Percentiles rank a stretch among this genome's conserved stretches.
Evolutionary conservation across 2,797 vertebrate species (phyloP).

Genomic region (Sciurus carolinensis): DNA sequence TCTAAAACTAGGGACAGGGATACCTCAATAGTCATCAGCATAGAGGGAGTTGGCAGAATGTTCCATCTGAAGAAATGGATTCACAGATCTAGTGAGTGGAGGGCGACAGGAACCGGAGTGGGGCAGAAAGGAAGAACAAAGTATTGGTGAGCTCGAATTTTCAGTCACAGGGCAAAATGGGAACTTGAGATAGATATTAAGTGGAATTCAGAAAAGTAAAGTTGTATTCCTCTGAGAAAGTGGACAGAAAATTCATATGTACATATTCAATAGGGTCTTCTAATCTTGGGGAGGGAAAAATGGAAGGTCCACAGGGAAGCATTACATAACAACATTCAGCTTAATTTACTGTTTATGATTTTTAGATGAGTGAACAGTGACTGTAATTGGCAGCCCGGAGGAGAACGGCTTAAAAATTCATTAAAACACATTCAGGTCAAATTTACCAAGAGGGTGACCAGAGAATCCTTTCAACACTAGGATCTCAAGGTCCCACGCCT

Average conservation of each 20-base stretch:
- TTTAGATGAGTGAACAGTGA: conserved; percentile 77
- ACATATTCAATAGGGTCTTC: not conserved
- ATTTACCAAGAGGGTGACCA: conserved; percentile 19
- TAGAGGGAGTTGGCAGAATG: not conserved
- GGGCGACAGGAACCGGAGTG: not conserved
- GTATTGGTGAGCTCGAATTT: not conserved
- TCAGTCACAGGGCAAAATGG: not conserved
- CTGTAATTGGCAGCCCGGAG: conserved; percentile 70
- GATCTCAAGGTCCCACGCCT: not conserved
- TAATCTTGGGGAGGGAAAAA: conserved; percentile 48
- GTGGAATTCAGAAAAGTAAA: conserved; percentile 31
- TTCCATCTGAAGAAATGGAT: not conserved
- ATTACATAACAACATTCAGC: conserved; percentile 69
- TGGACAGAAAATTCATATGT: not conserved
- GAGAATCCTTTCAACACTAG: not conserved
- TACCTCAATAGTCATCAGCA: not conserved
- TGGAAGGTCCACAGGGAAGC: conserved; percentile 32
- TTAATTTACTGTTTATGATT: conserved; percentile 80
- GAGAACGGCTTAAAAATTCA: conserved; percentile 71
- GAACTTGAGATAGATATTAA: not conserved
- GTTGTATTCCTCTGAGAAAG: conserved; percentile 22
- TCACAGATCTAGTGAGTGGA: not conserved
- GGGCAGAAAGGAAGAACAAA: not conserved
- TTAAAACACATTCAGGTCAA: conserved; percentile 61
- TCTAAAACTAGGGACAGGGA: not conserved